These are phyloP conservation scores for Porites lutea DNA, from an alignment of 64 coral and sea anemone species.

Conservation along the genomic window DNA sequence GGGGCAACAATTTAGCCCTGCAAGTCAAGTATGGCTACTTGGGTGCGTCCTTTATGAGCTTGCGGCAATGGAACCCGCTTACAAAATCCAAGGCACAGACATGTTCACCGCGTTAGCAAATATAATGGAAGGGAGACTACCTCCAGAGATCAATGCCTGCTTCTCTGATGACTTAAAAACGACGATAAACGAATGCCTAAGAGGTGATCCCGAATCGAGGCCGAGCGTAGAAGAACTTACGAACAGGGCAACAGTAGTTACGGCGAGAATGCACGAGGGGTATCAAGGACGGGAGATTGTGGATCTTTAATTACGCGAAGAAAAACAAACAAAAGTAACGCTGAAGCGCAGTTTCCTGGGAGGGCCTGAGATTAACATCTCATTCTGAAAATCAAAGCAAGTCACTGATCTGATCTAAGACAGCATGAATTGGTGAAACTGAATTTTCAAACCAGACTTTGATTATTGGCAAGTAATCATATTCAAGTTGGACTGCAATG, in stretches of 20 bases:
- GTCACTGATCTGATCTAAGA: no score
- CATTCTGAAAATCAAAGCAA: no score
- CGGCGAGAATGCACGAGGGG: slow-evolving; percentile 57
- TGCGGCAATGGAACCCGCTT: slow-evolving; percentile 75
- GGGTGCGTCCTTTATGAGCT: slow-evolving; percentile 88
- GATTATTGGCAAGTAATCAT: no score
- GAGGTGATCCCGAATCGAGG: slow-evolving; percentile 59
- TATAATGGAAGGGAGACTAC: slow-evolving; percentile 88
- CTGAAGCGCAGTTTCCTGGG: no score
- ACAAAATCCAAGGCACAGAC: slow-evolving; percentile 74
- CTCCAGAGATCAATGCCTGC: slow-evolving; percentile 22
- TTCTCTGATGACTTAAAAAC: slow-evolving; percentile 71
- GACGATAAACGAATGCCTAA: slow-evolving; percentile 74
- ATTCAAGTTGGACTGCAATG: no score
- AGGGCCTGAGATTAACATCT: no score
- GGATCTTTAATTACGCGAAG: slow-evolving; percentile 37
- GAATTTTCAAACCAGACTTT: no score
- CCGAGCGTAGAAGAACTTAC: slow-evolving; percentile 80
- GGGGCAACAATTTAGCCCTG: slow-evolving; percentile 65
- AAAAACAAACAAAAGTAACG: neutral
- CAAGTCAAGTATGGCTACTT: slow-evolving; percentile 79
- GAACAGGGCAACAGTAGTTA: slow-evolving; percentile 33
- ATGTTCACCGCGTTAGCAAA: slow-evolving; percentile 88
- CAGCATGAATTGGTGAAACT: no score
- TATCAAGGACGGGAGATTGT: slow-evolving; percentile 79